Base-by-base conservation (phyloP, 1,140 invertebrate genomes). In the Drosophila bocqueti region DNA sequence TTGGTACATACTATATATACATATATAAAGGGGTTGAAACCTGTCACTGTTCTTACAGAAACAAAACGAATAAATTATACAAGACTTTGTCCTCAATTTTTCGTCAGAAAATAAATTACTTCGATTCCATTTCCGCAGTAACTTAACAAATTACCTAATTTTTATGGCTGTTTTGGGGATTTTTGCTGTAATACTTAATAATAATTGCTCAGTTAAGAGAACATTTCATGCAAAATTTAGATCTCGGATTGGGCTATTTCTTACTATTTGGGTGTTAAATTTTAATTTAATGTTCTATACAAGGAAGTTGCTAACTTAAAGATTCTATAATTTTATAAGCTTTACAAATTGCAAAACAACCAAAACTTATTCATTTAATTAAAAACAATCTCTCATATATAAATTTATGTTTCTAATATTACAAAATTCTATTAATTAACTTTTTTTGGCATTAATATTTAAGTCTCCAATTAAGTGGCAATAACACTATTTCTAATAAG, bases 1-100 rank as follows among this genome's bases (percentile, higher is more conserved):
- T 38, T 3, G 38, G 24, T 16, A 34, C 3, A 24, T 24, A 24
- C n/a, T 24, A 0, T 3, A 24, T 24, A 24, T 24, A 24, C 5
- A 16, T 16, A 15, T 24, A 15, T 4, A 42, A 64, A 64, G 60
- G 65, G 66, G 66, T 68, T 68, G 59, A 63, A 68, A 64, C 46
- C 38, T 42, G 63, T 42, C 49, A 63, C 61, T 34, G 31, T 60
- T 66, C 29, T 36, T 59, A 46, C 15, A 18, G 5, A 29, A 63
- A 47, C 49, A 40, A 21, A 31, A 31, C 15, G 52, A 38, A 55
- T 55, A 38, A 62, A 67, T 40, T 40, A 68, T 42, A 43, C 18
- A n/a, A 60, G 54, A 65, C 10, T n/a, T 36, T 36, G 43, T 60
- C 15, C 11, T 21, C 21, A 58, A 10, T 45, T 34, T 59, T 46